Percentiles rank a stretch among this genome's conserved stretches.
These are phyloP conservation scores for Lochmaea crataegi DNA, from an alignment of 2,888 invertebrate genomes.

Conservation along the genomic window DNA sequence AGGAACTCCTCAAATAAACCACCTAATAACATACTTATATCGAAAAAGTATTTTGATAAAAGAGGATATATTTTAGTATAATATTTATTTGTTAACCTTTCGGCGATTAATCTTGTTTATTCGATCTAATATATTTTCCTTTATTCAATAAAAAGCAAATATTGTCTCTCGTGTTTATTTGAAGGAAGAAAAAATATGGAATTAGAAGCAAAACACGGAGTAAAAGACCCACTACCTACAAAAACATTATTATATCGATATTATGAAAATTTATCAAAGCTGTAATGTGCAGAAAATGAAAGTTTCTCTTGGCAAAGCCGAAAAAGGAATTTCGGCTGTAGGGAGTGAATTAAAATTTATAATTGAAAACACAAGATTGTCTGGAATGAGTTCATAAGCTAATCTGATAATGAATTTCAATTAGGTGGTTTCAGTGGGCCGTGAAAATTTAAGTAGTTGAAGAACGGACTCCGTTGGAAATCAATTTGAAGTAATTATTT, in stretches of 20 bases:
- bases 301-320: neutral
- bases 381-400: conserved; percentile 34
- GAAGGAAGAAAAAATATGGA: no score
- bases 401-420: conserved; percentile 37
- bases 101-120: no score
- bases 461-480: conserved; percentile 5
- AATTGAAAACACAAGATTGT: conserved; percentile 33
- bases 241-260: neutral
- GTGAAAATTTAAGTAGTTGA: conserved; percentile 26
- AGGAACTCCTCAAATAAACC: no score
- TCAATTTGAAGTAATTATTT: conserved; percentile 28
- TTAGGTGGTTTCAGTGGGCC: conserved; percentile 32
- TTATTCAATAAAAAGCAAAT: no score
- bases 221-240: no score
- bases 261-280: neutral
- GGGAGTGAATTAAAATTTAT: conserved; percentile 32
- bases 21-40: no score
- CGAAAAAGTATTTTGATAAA: no score
- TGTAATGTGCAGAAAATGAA: neutral
- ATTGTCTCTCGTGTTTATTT: no score
- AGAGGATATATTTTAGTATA: no score
- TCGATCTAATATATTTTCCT: no score
- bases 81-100: no score
- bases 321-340: neutral
- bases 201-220: no score